phyloP scores from a whole-genome alignment of 2,113 vertebrate species.

The Scytalopus superciliaris region DNA sequence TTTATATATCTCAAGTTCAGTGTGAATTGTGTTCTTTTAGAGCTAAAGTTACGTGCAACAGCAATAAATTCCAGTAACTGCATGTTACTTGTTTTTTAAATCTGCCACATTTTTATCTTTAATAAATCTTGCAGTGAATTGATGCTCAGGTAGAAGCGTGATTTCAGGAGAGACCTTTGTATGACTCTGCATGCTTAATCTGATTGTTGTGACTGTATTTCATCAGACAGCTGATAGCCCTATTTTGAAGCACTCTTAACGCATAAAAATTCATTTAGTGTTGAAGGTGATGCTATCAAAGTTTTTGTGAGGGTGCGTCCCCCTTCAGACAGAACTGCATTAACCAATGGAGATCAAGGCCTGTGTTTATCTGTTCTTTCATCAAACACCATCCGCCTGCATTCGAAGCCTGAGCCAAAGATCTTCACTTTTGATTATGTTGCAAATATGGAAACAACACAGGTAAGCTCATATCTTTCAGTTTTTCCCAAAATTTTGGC shows the following conservation, averaged over 20 bases:
- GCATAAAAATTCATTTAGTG: constrained; percentile 48
- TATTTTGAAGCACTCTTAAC: neutral
- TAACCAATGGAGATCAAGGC: constrained; percentile 79
- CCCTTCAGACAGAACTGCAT: constrained; percentile 68
- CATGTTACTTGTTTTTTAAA: neutral
- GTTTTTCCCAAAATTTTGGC: neutral
- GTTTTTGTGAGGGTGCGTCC: constrained; percentile 92
- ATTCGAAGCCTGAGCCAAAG: constrained; percentile 90
- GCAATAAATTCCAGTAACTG: neutral
- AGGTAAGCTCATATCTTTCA: constrained; percentile 84
- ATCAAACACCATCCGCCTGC: constrained; percentile 83
- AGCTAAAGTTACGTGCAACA: neutral
- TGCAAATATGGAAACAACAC: constrained; percentile 88
- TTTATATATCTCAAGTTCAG: neutral
- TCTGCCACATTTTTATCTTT: neutral
- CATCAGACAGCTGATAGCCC: neutral
- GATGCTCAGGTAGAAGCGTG: neutral
- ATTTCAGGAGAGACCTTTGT: neutral
- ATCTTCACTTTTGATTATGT: constrained; percentile 93
- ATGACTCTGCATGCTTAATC: neutral
- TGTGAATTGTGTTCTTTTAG: neutral
- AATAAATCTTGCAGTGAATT: neutral
- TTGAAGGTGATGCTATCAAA: constrained; percentile 90
- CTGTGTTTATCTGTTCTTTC: constrained; percentile 87
- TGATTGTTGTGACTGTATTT: neutral